These are phyloP conservation scores for Carassius gibelio DNA, from an alignment of 2,113 vertebrate genomes.

Conservation along the genomic window DNA sequence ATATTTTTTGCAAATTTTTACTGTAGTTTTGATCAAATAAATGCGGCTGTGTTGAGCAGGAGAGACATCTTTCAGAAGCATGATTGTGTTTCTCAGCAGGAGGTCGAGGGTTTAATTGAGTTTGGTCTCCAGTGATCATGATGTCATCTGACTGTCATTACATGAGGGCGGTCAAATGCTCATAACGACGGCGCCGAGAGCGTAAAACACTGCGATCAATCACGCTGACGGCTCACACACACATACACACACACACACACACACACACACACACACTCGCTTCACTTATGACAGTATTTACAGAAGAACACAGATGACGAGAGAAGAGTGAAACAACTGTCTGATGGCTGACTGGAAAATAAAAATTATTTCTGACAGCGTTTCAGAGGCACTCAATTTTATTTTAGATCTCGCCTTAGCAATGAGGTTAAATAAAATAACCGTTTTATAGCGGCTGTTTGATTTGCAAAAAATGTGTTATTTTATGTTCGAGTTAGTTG, in stretches of 20 bases:
- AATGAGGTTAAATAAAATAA: no score
- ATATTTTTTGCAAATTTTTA: no score
- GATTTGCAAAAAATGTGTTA: no score
- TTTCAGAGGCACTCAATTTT: no score
- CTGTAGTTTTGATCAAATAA: no score
- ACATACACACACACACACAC: background rate
- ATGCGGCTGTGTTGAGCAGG: no score
- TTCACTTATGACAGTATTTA: background rate
- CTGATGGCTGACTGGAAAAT: no score
- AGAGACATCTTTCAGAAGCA: no score
- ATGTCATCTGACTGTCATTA: conserved; percentile 26
- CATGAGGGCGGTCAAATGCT: background rate
- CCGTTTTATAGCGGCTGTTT: no score
- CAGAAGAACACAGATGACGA: background rate
- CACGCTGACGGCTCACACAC: background rate
- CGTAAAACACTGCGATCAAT: conserved; percentile 26
- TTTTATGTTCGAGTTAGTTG: no score
- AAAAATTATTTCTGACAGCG: no score
- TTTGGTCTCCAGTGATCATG: conserved; percentile 30
- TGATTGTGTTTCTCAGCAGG: background rate
- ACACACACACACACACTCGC: background rate
- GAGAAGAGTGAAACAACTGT: background rate
- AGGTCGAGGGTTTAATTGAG: conserved; percentile 39
- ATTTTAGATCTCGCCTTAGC: no score
- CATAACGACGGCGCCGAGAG: conserved; percentile 33